Evolutionary conservation across 2,888 invertebrate species (phyloP).

Genomic region (Scrobipalpa atriplicella): DNA sequence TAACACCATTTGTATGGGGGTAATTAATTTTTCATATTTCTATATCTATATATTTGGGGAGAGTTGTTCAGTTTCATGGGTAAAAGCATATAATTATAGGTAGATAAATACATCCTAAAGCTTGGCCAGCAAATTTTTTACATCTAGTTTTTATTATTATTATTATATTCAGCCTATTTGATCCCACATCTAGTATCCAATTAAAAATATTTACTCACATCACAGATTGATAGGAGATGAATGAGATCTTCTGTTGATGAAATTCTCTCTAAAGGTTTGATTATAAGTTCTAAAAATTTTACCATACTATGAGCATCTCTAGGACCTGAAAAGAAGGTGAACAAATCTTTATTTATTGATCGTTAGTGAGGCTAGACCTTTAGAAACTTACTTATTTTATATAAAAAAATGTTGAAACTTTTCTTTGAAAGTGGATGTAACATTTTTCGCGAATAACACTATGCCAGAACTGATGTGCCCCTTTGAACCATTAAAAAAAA

Average conservation of each 20-base stretch:
- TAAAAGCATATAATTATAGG: too few species aligned
- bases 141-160: too few species aligned
- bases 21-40: too few species aligned
- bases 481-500: too few species aligned
- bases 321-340: constrained; percentile 58
- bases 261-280: constrained; percentile 88
- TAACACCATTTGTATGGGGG: too few species aligned
- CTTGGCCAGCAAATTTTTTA: too few species aligned
- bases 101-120: too few species aligned
- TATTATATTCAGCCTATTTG: background rate
- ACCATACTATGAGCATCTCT: constrained; percentile 81
- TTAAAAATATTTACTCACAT: constrained; percentile 82
- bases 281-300: constrained; percentile 87
- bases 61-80: too few species aligned
- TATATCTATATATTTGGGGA: too few species aligned
- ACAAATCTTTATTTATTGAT: constrained; percentile 13
- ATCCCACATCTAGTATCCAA: background rate
- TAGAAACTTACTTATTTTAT: background rate
- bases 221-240: constrained; percentile 84
- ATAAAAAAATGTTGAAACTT: background rate
- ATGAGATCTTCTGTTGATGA: constrained; percentile 84
- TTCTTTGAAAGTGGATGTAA: too few species aligned
- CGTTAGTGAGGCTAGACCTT: background rate
- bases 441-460: too few species aligned
- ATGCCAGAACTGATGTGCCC: too few species aligned